Percentiles rank a stretch among this genome's conserved stretches.
These are phyloP conservation scores for Sialia sialis DNA, from an alignment of 2,113 vertebrate genomes.

Conservation along the genomic window DNA sequence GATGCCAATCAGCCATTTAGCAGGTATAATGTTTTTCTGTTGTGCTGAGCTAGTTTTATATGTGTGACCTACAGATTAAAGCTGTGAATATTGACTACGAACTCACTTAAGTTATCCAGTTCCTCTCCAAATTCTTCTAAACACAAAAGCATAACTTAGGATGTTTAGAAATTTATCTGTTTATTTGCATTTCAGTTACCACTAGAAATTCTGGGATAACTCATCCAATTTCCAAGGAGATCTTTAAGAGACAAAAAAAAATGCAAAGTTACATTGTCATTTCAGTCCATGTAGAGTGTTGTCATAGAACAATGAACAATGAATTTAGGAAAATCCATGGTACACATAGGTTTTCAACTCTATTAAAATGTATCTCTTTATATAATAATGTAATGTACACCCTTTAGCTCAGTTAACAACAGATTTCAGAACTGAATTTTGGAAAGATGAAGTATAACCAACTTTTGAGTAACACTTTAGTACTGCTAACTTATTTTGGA, in stretches of 20 bases:
- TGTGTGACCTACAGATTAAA: background rate
- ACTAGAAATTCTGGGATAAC: constrained; percentile 51
- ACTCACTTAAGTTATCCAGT: background rate
- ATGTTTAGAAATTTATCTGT: constrained; percentile 51
- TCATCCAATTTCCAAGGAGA: constrained; percentile 45
- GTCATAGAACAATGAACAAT: constrained; percentile 36
- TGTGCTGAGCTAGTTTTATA: background rate
- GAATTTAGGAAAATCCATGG: constrained; percentile 15
- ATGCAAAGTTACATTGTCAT: constrained; percentile 24
- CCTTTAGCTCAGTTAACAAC: background rate
- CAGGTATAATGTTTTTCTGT: background rate
- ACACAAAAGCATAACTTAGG: constrained; percentile 6
- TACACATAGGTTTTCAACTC: background rate
- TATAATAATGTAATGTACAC: background rate
- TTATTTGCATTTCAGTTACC: constrained; percentile 49
- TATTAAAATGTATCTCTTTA: constrained; percentile 10
- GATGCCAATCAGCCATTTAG: background rate
- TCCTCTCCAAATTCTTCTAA: constrained; percentile 16
- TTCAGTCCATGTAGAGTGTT: constrained; percentile 38
- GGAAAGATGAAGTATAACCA: background rate
- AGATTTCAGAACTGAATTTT: background rate
- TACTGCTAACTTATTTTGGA: background rate
- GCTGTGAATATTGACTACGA: background rate
- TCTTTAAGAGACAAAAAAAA: constrained; percentile 41
- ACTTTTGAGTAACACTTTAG: background rate